phyloP scores from a whole-genome alignment of 2,113 vertebrate species.

The Monopterus albus region DNA sequence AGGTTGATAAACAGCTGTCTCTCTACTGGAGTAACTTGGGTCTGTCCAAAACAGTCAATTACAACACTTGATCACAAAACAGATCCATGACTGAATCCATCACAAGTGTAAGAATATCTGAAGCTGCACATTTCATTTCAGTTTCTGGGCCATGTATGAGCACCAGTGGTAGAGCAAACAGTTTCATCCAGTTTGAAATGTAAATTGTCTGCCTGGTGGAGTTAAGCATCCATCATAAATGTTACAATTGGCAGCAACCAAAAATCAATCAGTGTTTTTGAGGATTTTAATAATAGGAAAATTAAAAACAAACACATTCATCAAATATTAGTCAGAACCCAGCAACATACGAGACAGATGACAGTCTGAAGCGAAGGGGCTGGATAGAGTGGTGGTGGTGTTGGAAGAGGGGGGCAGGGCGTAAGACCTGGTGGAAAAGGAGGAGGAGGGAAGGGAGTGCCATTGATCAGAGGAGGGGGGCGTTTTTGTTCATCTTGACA shows the following conservation, averaged over 20 bases:
- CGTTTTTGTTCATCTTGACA: constrained; percentile 62
- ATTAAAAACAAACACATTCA: not conserved
- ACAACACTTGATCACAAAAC: not conserved
- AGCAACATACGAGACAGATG: not conserved
- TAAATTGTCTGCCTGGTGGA: constrained; percentile 22
- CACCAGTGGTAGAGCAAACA: not conserved
- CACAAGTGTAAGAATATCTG: not conserved
- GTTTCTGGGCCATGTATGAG: not conserved
- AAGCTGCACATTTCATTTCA: not conserved
- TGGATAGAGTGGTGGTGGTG: not conserved
- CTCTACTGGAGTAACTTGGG: no score
- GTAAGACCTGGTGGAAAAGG: not conserved
- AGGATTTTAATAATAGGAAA: not conserved
- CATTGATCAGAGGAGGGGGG: constrained; percentile 37
- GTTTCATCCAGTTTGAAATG: constrained; percentile 11
- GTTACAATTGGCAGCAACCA: not conserved
- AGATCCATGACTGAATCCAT: not conserved
- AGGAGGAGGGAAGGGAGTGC: constrained; percentile 2
- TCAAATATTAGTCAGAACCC: not conserved
- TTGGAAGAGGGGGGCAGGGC: not conserved
- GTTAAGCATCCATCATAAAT: constrained; percentile 3
- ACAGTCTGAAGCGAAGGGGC: not conserved
- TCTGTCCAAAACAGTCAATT: no score
- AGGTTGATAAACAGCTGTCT: no score
- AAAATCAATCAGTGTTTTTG: constrained; percentile 23